Base-by-base conservation (phyloP, 1,140 invertebrate species). In the Pachyrhynchus sulphureomaculatus region DNA sequence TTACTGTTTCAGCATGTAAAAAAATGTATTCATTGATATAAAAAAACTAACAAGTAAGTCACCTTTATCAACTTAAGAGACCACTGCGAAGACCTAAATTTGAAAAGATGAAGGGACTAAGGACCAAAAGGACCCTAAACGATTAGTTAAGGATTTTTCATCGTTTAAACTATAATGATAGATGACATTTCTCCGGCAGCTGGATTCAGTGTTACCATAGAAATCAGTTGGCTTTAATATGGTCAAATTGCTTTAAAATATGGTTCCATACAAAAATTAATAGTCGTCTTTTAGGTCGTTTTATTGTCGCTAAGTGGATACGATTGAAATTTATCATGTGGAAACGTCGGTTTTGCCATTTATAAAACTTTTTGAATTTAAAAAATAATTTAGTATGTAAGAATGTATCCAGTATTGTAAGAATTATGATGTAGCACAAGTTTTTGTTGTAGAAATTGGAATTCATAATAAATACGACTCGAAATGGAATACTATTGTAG, bases 241-340 rank as follows among this genome's bases (percentile, higher is more conserved):
- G 68, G 70, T 72, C 70, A 73, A 73, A 73, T 73, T 73, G 70
- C 65, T 71, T 72, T 73, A 73, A 69, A 73, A 73, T 73, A 67
- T 67, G 67, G 63, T 69, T 39, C 60, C 55, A 59, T 66, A 63
- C 9, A 60, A 56, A 52, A 62, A 70, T 64, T 70, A 70, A 68
- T 70, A 70, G 68, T 64, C 44, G 66, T 47, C 62, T 62, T 58
- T 65, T 58, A 21, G 24, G 41, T 10, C 17, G 23, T 15, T 48
- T 62, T 53, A 61, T 57, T 66, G 47, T 58, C 45, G 48, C 20
- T 66, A 61, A 63, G 61, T 56, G 53, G 64, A 54, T 18, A 15
- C 20, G 34, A 9, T 6, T 18, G 32, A 49, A 61, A 54, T 61
- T 61, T 52, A 45, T 61, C 48, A 62, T 45, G 41, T 56, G 52